Percentiles rank a stretch among this genome's conserved stretches.
Evolutionary conservation across 2,888 invertebrate species (phyloP).

Genomic region (Hydrotaea diabolus): DNA sequence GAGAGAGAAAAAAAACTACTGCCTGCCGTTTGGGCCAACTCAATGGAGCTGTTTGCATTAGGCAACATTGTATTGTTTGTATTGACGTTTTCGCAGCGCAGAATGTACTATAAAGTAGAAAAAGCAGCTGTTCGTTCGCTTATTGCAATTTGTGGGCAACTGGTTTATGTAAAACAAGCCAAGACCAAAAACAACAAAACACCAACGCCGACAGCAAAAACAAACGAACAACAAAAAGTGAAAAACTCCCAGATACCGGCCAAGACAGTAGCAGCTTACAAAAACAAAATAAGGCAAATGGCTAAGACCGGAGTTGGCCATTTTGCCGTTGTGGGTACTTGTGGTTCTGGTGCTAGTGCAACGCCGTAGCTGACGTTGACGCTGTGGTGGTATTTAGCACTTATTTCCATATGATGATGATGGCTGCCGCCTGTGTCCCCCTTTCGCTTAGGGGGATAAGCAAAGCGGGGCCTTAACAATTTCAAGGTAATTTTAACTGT

Average conservation of each 20-base stretch:
- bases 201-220: too few relatives aligned
- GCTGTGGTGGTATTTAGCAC: conserved; percentile 27
- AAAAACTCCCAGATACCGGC: background rate
- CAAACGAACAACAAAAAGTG: background rate
- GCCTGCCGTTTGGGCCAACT: background rate
- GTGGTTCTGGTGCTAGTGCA: background rate
- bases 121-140: conserved; percentile 52
- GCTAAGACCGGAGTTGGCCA: background rate
- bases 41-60: background rate
- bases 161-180: background rate
- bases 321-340: background rate
- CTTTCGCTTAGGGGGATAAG: too few relatives aligned
- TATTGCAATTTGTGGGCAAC: conserved; percentile 32
- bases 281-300: conserved; percentile 26
- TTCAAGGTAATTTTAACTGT: conserved; percentile 42
- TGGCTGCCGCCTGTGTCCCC: too few relatives aligned
- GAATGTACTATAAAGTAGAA: background rate
- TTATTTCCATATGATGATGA: conserved; percentile 6
- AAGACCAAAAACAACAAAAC: background rate
- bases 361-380: background rate
- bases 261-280: background rate
- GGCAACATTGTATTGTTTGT: background rate
- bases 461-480: conserved; percentile 4
- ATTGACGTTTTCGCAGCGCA: background rate
- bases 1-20: background rate